Base-by-base conservation (phyloP, 1,140 invertebrate species). In the Aricia agestis region DNA sequence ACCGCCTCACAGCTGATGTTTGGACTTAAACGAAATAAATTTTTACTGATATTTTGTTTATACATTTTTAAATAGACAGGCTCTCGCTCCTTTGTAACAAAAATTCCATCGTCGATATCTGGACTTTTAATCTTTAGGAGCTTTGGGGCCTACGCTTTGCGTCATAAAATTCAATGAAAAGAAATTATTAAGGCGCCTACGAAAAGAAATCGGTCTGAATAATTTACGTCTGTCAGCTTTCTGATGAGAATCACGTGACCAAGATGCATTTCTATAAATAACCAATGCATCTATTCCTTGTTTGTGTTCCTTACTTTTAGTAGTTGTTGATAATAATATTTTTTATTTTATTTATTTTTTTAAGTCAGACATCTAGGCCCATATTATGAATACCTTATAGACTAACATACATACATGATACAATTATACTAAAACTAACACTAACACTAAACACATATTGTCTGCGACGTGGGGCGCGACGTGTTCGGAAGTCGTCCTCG, bases 1-100 rank as follows among this genome's bases (percentile, higher is more conserved):
- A 80, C 58, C 31, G 52, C 42, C n/a, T 36, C 31, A 36, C 68
- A 59, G 68, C 59, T 63, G 68, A 57, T 69, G 59, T 69, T 59
- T 59, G 58, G 41, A 18, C n/a, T 36, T 41, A 18, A 61, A 69
- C 32, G 68, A 42, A 59, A 63, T 69, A 69, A 69, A 61, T 58
- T 58, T 42, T 66, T 73, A 52, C 45, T 52, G 45, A 52, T 52
- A 5, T 52, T 52, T 15, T 52, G 45, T 52, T 52, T 52, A 52
- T 52, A 13, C 45, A 52, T 52, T 52, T 52, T 52, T 52, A 52
- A 52, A 52, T 52, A 15, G 45, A 52, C 45, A 9, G 13, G 45
- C 45, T 52, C 13, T 52, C 10, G 10, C 13, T 15, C 13, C 45
- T 52, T 52, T 52, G 45, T 52, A 52, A 52, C 45, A 1, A 52